Conservation (phyloP, 1,140 invertebrate species). For the Coptotermes formosanus region DNA sequence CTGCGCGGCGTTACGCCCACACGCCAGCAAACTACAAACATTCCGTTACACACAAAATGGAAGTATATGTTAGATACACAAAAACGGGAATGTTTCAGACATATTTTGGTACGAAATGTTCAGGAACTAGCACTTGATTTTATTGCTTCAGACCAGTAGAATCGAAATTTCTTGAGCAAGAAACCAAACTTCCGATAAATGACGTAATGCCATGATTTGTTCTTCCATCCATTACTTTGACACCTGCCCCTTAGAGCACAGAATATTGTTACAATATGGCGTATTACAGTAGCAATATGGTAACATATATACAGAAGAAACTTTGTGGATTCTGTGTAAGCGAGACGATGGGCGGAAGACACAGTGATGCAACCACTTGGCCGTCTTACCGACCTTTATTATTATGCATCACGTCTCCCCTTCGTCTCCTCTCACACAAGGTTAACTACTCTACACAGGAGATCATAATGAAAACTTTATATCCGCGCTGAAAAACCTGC, state of each 20-base stretch:
- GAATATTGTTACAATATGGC: conserved; percentile 5
- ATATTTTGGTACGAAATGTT: not conserved
- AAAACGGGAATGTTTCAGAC: too few species aligned
- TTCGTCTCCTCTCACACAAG: not conserved
- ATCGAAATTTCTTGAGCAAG: not conserved
- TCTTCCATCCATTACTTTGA: not conserved
- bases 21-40: too few species aligned
- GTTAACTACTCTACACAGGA: not conserved
- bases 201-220: not conserved
- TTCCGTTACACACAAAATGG: too few species aligned
- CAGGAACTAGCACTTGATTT: not conserved
- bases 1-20: too few species aligned
- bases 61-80: too few species aligned
- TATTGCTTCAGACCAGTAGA: not conserved
- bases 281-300: not conserved
- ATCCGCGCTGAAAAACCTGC: not conserved
- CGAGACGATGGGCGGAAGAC: not conserved
- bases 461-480: conserved; percentile 5
- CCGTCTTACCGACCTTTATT: not conserved
- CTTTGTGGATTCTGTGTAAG: not conserved
- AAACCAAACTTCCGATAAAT: not conserved
- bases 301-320: not conserved
- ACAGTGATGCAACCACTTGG: not conserved
- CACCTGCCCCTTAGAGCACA: not conserved
- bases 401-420: not conserved